Percentiles rank a stretch among this genome's conserved stretches.
Conservation (phyloP, 2,797 vertebrate species). For the Cossypha polioptera region DNA sequence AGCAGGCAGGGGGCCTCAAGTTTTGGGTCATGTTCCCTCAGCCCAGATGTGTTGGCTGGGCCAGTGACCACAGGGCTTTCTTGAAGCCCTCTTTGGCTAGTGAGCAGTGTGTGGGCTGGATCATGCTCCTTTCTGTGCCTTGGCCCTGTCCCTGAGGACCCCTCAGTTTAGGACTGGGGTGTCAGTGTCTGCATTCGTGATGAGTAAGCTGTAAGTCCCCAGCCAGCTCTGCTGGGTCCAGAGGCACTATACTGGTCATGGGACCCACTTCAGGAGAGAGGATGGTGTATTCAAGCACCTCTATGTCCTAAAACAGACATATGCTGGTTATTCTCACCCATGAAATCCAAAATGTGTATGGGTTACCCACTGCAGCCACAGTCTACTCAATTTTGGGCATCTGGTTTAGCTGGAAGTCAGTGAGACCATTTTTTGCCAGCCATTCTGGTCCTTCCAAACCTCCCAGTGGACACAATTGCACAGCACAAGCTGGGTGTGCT, state of each 20-base stretch:
- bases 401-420: neutral
- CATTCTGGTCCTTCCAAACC: neutral
- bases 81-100: neutral
- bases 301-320: neutral
- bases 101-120: neutral
- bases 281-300: neutral
- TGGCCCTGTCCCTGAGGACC: neutral
- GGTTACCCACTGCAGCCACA: neutral
- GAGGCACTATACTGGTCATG: neutral
- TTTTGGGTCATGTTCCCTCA: neutral
- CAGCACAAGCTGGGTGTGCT: fast-evolving
- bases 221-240: neutral
- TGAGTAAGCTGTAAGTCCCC: slow-evolving; percentile 15
- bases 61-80: neutral
- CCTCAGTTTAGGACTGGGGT: neutral
- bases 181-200: neutral
- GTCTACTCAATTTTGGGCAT: neutral
- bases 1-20: neutral
- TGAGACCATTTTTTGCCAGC: neutral
- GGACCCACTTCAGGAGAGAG: neutral
- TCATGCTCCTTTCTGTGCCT: neutral
- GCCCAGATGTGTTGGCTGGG: neutral
- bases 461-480: fast-evolving
- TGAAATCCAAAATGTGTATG: neutral
- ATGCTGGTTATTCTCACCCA: neutral